Percentiles rank a stretch among this genome's conserved stretches.
These are phyloP conservation scores for Aproaerema taeniolella DNA, from an alignment of 2,888 invertebrate species.

Conservation along the genomic window DNA sequence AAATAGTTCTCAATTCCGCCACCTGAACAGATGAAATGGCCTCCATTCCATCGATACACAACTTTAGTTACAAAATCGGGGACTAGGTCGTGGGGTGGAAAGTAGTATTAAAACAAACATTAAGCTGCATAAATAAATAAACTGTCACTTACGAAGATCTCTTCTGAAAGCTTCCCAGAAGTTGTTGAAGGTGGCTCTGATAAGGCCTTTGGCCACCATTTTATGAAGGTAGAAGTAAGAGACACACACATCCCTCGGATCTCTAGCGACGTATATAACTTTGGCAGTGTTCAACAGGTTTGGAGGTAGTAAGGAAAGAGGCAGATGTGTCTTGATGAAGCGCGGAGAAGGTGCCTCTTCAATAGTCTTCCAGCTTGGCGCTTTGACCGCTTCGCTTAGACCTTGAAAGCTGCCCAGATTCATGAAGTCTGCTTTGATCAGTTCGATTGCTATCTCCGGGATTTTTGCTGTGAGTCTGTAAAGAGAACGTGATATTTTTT, in stretches of 20 bases:
- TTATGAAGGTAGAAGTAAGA: slow-evolving; percentile 83
- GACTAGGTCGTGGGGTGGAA: no score
- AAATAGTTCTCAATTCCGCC: no score
- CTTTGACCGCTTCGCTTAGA: slow-evolving; percentile 42
- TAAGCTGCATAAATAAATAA: no score
- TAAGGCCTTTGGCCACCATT: slow-evolving; percentile 67
- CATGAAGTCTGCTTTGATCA: slow-evolving; percentile 61
- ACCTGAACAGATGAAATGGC: no score
- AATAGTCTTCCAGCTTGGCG: slow-evolving; percentile 52
- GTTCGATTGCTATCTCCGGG: slow-evolving; percentile 54
- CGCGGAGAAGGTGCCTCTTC: slow-evolving; percentile 65
- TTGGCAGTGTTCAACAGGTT: slow-evolving; percentile 62
- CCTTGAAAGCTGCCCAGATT: slow-evolving; percentile 63
- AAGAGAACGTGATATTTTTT: slow-evolving; percentile 11
- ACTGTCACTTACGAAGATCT: slow-evolving; percentile 74
- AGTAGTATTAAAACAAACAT: no score
- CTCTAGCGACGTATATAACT: slow-evolving; percentile 83
- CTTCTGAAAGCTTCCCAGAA: slow-evolving; percentile 80
- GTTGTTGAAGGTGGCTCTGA: slow-evolving; percentile 69
- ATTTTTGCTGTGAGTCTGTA: slow-evolving; percentile 49
- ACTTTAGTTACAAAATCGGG: no score
- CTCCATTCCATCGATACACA: no score
- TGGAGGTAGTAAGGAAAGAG: slow-evolving; percentile 77
- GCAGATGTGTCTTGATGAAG: slow-evolving; percentile 81
- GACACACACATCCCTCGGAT: slow-evolving; percentile 84